Conservation (phyloP, 2,888 invertebrate genomes). For the Pediacus dermestoides region DNA sequence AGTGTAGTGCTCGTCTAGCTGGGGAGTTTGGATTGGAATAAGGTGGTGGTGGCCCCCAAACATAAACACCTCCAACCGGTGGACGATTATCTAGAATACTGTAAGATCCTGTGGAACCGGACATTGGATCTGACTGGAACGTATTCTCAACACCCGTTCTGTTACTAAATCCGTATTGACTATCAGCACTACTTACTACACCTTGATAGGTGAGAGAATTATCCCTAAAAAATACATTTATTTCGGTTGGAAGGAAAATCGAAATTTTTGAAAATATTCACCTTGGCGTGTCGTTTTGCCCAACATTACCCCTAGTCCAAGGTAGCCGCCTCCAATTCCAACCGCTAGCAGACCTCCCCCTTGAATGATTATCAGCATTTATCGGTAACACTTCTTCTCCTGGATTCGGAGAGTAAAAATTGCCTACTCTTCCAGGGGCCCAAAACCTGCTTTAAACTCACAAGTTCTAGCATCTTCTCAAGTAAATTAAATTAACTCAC, state of each 20-base stretch:
- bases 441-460: conserved; percentile 50
- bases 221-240: conserved; percentile 33
- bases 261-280: too few relatives aligned
- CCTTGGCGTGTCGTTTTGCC: conserved; percentile 42
- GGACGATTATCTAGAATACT: conserved; percentile 58
- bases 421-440: conserved; percentile 67
- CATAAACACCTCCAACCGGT: conserved; percentile 54
- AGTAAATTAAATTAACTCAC: conserved; percentile 28
- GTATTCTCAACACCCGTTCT: conserved; percentile 44
- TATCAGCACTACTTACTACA: conserved; percentile 70
- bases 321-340: conserved; percentile 73
- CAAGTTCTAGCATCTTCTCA: background rate
- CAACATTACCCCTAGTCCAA: conserved; percentile 60
- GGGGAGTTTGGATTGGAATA: conserved; percentile 79
- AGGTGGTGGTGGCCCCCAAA: conserved; percentile 88
- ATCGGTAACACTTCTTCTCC: conserved; percentile 53
- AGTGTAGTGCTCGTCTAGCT: conserved; percentile 53
- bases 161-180: conserved; percentile 75
- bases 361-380: conserved; percentile 32
- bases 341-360: conserved; percentile 48
- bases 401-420: conserved; percentile 81
- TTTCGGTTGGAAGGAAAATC: conserved; percentile 3
- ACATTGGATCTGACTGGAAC: conserved; percentile 40
- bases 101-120: conserved; percentile 52
- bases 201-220: conserved; percentile 60